These are phyloP conservation scores for Manduca sexta DNA, from an alignment of 1,140 invertebrate species.

Conservation along the genomic window DNA sequence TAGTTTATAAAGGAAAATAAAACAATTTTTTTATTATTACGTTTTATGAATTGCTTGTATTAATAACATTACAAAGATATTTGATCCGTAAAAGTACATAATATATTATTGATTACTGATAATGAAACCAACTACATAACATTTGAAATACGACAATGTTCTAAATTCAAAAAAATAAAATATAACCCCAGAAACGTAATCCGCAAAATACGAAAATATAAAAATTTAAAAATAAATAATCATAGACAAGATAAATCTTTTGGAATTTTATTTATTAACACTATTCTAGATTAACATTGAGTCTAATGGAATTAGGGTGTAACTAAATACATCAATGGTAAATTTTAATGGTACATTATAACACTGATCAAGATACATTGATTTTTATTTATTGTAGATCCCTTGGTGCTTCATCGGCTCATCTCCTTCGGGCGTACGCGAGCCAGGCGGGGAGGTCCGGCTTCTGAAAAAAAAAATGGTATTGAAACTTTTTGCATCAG, in stretches of 20 bases:
- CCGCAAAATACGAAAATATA: no score
- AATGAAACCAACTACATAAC: no score
- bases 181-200: no score
- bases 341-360: conserved; percentile 15
- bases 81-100: conserved; percentile 25
- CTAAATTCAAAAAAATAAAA: no score
- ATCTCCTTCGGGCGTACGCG: conserved; percentile 60
- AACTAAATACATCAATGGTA: not conserved
- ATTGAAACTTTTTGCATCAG: no score
- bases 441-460: conserved; percentile 60
- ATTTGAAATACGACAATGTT: no score
- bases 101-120: not conserved
- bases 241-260: no score
- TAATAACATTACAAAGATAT: conserved; percentile 60
- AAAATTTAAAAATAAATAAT: no score
- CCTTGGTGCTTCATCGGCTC: conserved; percentile 35
- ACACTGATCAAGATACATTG: conserved; percentile 27
- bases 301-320: not conserved
- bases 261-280: not conserved
- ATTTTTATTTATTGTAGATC: conserved; percentile 20
- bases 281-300: not conserved
- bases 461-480: conserved; percentile 42
- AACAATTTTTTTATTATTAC: conserved; percentile 49
- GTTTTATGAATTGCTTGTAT: conserved; percentile 64
- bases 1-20: conserved; percentile 23